Conservation (phyloP, 2,888 invertebrate species). For the Aspidiotus destructor region DNA sequence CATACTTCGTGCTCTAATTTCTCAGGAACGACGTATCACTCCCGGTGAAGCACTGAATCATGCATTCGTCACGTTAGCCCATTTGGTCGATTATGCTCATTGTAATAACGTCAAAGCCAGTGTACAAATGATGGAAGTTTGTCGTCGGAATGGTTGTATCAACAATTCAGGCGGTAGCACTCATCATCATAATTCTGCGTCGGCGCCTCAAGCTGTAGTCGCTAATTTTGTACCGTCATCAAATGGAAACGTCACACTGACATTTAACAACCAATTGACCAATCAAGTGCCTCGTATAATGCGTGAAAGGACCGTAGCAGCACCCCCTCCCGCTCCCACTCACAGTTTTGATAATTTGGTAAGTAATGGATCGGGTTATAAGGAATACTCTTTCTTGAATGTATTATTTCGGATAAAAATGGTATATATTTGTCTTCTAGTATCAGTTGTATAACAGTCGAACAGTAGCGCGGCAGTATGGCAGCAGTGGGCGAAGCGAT, state of each 20-base stretch:
- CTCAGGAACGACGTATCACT: constrained; percentile 80
- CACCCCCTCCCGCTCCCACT: constrained; percentile 43
- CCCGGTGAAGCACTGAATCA: constrained; percentile 94
- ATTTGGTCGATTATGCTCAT: constrained; percentile 90
- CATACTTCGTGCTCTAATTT: constrained; percentile 33
- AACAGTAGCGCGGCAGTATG: constrained; percentile 60
- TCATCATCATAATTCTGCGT: constrained; percentile 46
- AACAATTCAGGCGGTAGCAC: constrained; percentile 40
- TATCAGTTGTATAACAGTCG: constrained; percentile 72
- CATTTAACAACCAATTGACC: constrained; percentile 71
- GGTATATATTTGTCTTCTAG: constrained; percentile 43
- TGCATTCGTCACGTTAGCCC: constrained; percentile 85
- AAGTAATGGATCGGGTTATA: constrained; percentile 8
- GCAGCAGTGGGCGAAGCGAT: constrained; percentile 53
- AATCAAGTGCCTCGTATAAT: constrained; percentile 56
- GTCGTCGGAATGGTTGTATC: constrained; percentile 44
- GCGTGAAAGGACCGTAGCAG: constrained; percentile 44
- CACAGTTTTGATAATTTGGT: constrained; percentile 38
- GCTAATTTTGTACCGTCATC: constrained; percentile 68
- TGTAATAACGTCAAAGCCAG: constrained; percentile 95
- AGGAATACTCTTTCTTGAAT: background rate
- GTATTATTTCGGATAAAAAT: no score
- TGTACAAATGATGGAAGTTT: constrained; percentile 92
- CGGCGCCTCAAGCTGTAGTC: constrained; percentile 47
- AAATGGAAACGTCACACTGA: constrained; percentile 78